Evolutionary conservation across 2,797 vertebrate genomes (phyloP).

Genomic region (Chrosomus eos): DNA sequence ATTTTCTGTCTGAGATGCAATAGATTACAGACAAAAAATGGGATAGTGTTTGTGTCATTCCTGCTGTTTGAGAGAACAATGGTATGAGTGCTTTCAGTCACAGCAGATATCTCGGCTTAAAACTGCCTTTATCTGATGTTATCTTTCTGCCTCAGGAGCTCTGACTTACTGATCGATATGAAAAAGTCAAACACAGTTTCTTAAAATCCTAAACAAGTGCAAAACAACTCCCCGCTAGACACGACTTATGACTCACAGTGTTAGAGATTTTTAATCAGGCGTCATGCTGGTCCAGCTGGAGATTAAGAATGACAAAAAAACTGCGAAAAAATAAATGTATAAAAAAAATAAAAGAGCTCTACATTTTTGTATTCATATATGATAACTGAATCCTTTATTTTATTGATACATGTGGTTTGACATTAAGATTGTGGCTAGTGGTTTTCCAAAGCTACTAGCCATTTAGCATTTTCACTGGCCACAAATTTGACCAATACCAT

Average conservation of each 20-base stretch:
- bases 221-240: slow-evolving; percentile 29
- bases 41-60: slow-evolving; percentile 53
- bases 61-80: slow-evolving; percentile 58
- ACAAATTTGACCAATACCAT: too few relatives aligned
- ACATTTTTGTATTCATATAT: not conserved
- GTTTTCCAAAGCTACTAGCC: too few relatives aligned
- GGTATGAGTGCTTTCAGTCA: slow-evolving; percentile 50
- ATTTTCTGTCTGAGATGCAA: slow-evolving; percentile 63
- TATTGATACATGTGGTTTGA: not conserved
- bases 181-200: slow-evolving; percentile 57
- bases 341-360: not conserved
- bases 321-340: not conserved
- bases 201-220: slow-evolving; percentile 46
- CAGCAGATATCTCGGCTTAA: slow-evolving; percentile 42
- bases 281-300: not conserved
- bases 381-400: not conserved
- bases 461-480: too few relatives aligned
- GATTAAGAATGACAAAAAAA: slow-evolving; percentile 3
- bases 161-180: slow-evolving; percentile 52
- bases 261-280: slow-evolving; percentile 24
- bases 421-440: too few relatives aligned
- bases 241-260: slow-evolving; percentile 6
- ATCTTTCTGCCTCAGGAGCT: slow-evolving; percentile 52
- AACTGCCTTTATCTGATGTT: slow-evolving; percentile 53
- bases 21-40: slow-evolving; percentile 69